A percentile compares a stretch with the other conserved stretches of the same genome.
phyloP scores from a whole-genome alignment of 2,113 vertebrate species.

The Halcyon malimbica region DNA sequence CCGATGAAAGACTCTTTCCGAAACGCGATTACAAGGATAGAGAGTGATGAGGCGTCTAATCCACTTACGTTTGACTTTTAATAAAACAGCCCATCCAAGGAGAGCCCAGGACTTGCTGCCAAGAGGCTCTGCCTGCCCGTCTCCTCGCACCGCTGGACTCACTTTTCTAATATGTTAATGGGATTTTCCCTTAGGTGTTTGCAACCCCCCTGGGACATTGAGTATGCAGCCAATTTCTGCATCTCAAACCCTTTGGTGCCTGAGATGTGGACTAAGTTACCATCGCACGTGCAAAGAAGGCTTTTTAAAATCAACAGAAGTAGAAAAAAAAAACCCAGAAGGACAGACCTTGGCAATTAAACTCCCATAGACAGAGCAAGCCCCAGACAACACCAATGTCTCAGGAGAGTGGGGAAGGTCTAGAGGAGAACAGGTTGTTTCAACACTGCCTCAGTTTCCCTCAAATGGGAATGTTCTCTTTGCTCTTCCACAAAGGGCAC shows the following conservation, averaged over 20 bases:
- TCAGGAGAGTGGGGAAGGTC: background rate
- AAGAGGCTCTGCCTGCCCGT: background rate
- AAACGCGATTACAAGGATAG: constrained; percentile 46
- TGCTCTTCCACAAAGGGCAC: background rate
- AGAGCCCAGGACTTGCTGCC: background rate
- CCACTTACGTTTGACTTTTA: constrained; percentile 35
- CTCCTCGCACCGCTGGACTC: background rate
- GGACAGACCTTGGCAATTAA: background rate
- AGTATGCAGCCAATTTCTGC: background rate
- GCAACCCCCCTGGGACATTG: background rate
- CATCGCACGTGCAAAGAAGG: accelerated
- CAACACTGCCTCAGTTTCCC: background rate
- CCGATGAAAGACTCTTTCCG: background rate
- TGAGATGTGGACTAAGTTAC: background rate
- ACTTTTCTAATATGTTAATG: background rate
- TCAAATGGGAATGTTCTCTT: background rate
- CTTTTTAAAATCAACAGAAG: background rate
- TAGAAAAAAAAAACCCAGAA: background rate
- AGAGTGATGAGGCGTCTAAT: constrained; percentile 58
- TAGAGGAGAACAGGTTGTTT: background rate
- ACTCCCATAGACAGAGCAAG: background rate
- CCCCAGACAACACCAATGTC: background rate
- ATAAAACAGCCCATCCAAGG: background rate
- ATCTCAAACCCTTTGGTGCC: background rate
- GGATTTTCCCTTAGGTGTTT: background rate